Conservation (phyloP, 2,113 vertebrate species). For the Jaculus jaculus region DNA sequence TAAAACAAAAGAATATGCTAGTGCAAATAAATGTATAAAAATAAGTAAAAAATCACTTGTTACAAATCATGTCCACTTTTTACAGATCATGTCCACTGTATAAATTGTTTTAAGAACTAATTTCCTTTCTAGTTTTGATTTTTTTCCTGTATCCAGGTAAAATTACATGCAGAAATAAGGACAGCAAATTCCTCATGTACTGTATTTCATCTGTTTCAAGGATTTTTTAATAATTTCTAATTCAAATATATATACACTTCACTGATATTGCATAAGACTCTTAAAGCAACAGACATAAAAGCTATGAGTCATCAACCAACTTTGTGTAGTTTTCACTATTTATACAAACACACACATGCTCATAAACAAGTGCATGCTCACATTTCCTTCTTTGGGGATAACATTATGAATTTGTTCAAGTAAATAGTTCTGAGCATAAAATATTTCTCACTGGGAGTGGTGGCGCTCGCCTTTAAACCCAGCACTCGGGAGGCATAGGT, state of each 20-base stretch:
- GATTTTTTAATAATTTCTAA: background rate
- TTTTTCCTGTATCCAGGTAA: background rate
- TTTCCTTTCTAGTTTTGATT: background rate
- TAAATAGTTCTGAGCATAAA: background rate
- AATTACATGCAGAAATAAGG: background rate
- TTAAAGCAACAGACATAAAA: background rate
- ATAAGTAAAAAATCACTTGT: background rate
- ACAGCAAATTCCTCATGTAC: background rate
- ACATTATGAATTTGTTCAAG: constrained; percentile 36
- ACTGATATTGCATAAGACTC: background rate
- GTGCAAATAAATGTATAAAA: background rate
- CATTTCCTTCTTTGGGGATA: background rate
- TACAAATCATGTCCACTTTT: background rate
- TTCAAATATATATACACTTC: background rate
- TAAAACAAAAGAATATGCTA: background rate
- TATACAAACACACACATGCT: background rate
- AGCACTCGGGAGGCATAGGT: no score
- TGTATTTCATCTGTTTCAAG: background rate
- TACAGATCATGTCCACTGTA: background rate
- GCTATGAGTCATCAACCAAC: background rate
- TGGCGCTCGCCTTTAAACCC: no score
- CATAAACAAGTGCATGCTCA: background rate
- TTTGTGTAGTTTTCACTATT: background rate
- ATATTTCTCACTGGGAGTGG: no score
- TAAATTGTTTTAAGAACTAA: background rate